Base-by-base conservation (phyloP, 2,797 vertebrate genomes). In the Coluber constrictor region DNA sequence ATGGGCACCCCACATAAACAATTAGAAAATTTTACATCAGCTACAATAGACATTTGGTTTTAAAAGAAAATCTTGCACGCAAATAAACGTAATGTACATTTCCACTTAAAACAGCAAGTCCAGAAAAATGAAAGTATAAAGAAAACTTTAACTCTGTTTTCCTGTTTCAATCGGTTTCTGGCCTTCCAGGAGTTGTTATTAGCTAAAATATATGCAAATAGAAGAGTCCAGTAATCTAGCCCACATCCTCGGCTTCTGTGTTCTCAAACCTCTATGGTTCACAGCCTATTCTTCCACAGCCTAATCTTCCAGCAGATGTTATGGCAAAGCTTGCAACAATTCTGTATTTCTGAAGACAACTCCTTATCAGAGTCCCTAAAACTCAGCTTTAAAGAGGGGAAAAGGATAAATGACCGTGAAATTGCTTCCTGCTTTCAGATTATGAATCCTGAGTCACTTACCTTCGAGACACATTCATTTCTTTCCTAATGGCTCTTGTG, bases 391-490 rank as follows among this genome's bases (percentile, higher is more conserved):
- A n/a, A 51, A 18, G 20, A 51, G 43, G 60, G 89, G 6, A 0
- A 37, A 12, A 11, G 90, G 4, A 61, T 91, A 88, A 10, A 92
- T 86, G 92, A 91, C 60, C 29, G 2, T 0, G 1, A 6, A 43
- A 90, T 0, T 90, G 61, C 51, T n/a, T n/a, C 16, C 55, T 4
- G n/a, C 86, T 93, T 0, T 54, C 27, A 27, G 27, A 57, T 87
- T 60, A 43, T 47, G 47, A 11, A 20, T 5, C 61, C 92, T 10
- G 29, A n/a, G 61, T 61, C 88, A 16, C 96, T 96, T 97, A 97
- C 97, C 97, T 97, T 63, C 97, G 96, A 54, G 94, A 96, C 88
- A 90, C 94, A 87, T 97, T 96, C 97, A 97, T 97, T 94, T 12
- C 90, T 90, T 55, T 92, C 43, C 86, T 88, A 88, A 56, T 57